Evolutionary conservation across 2,888 invertebrate species (phyloP).

Genomic region (Eristalis intricaria): DNA sequence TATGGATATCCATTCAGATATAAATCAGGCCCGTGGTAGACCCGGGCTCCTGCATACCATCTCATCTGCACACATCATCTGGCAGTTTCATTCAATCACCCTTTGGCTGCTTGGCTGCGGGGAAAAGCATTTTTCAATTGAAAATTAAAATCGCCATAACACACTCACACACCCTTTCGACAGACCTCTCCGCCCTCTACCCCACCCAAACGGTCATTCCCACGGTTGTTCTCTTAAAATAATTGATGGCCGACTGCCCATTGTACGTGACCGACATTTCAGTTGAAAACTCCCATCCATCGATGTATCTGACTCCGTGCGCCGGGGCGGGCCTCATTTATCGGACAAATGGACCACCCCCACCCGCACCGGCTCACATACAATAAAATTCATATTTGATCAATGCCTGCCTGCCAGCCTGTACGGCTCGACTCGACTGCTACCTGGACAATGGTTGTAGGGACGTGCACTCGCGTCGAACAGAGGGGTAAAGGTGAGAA

Average conservation of each 20-base stretch:
- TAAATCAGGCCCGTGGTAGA: neutral
- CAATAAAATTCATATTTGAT: slow-evolving; percentile 63
- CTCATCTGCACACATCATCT: neutral
- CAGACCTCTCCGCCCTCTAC: neutral
- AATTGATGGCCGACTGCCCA: slow-evolving; percentile 35
- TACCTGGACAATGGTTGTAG: slow-evolving; percentile 38
- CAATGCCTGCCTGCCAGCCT: slow-evolving; percentile 31
- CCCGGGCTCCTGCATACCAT: neutral
- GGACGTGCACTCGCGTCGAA: neutral
- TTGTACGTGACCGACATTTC: slow-evolving; percentile 60
- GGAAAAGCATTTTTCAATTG: neutral
- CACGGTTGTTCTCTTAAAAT: slow-evolving; percentile 14
- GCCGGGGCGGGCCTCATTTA: slow-evolving; percentile 23
- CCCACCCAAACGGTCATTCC: neutral
- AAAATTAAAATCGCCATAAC: neutral
- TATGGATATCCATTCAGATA: neutral
- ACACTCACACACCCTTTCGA: no score
- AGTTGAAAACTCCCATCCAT: slow-evolving; percentile 24
- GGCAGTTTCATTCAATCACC: neutral
- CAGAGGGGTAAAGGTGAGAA: slow-evolving; percentile 9
- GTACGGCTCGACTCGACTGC: neutral
- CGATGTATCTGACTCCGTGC: neutral
- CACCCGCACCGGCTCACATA: neutral
- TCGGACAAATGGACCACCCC: slow-evolving; percentile 17
- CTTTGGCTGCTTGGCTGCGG: neutral